A percentile compares a stretch with the other conserved stretches of the same genome.
These are phyloP conservation scores for human (Homo sapiens) DNA, from an alignment of 2,113 vertebrate species.

Conservation along the genomic window DNA sequence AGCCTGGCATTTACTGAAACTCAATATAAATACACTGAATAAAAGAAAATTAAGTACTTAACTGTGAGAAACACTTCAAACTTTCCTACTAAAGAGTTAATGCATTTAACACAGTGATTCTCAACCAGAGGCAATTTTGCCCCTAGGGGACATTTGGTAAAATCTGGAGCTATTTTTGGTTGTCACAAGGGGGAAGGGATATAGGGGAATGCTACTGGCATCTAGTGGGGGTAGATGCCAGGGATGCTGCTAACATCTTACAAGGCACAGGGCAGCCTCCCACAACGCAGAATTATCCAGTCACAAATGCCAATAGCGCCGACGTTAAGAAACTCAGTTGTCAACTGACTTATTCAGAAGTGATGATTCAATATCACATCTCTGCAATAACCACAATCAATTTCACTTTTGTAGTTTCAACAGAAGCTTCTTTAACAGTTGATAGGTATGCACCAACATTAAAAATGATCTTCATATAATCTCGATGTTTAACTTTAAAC, in stretches of 20 bases:
- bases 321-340: background rate
- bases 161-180: background rate
- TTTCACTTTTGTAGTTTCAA: background rate
- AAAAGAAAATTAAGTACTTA: background rate
- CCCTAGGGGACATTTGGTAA: background rate
- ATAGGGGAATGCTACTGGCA: background rate
- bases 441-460: background rate
- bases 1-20: background rate
- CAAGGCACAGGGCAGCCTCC: background rate
- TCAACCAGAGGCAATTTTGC: background rate
- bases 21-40: too few relatives aligned
- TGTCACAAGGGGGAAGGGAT: background rate
- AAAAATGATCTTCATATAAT: slow-evolving; percentile 21
- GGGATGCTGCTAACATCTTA: background rate
- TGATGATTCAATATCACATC: background rate
- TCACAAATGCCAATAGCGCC: background rate
- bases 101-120: slow-evolving; percentile 5
- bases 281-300: background rate
- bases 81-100: background rate
- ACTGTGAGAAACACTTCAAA: slow-evolving; percentile 1
- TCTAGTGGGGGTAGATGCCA: background rate
- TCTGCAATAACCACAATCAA: slow-evolving; percentile 16
- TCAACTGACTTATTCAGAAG: slow-evolving; percentile 12
- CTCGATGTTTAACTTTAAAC: slow-evolving; percentile 7
- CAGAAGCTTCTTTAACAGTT: background rate